These are phyloP conservation scores for Stichopus chloronotus DNA, from an alignment of 35 echinoderm and acorn worm species.

Conservation along the genomic window DNA sequence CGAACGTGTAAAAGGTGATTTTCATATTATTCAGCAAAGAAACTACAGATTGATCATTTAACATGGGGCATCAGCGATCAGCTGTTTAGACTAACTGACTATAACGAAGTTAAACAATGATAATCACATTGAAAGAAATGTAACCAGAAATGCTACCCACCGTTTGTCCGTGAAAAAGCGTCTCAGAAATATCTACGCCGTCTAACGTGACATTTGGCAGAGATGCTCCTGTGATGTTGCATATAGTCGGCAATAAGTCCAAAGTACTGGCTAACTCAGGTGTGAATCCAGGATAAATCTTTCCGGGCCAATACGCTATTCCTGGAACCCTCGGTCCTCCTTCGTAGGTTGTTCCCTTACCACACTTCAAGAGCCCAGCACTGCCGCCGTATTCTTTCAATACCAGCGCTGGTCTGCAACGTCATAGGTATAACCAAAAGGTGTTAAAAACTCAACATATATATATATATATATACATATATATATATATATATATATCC, in stretches of 20 bases:
- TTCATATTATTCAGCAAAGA: no score
- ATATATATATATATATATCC: no score
- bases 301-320: constrained; percentile 67
- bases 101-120: no score
- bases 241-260: constrained; percentile 65
- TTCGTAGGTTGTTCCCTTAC: constrained; percentile 78
- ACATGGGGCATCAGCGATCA: no score
- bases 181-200: constrained; percentile 64
- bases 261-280: constrained; percentile 55
- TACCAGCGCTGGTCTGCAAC: constrained; percentile 53
- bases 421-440: no score
- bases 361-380: constrained; percentile 72
- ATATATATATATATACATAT: no score
- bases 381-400: constrained; percentile 48
- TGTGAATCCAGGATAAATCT: constrained; percentile 59
- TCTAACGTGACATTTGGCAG: constrained; percentile 64
- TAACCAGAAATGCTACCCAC: constrained; percentile 9
- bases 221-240: constrained; percentile 54
- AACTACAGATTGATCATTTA: no score
- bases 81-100: no score
- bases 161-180: constrained; percentile 19
- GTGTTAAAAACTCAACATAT: no score
- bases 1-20: no score
- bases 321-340: constrained; percentile 64
- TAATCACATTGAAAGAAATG: no score